phyloP scores from a whole-genome alignment of 1,140 invertebrate genomes.

The Bradysia coprophila region DNA sequence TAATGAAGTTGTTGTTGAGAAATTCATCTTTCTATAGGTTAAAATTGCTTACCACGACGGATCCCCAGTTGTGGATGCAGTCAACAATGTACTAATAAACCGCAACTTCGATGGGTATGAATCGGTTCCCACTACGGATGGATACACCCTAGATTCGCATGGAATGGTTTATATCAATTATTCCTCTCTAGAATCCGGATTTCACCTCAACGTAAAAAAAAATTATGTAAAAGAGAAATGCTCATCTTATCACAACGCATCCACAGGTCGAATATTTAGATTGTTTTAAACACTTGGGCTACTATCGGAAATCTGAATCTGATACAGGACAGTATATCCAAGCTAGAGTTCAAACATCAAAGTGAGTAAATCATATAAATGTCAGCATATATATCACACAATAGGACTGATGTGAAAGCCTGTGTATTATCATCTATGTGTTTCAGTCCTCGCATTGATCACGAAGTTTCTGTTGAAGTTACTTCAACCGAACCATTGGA shows the following conservation, averaged over 20 bases:
- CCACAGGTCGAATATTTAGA: slow-evolving; percentile 45
- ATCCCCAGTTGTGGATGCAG: slow-evolving; percentile 39
- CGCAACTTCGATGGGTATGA: slow-evolving; percentile 47
- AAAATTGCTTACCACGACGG: slow-evolving; percentile 61
- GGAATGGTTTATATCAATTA: slow-evolving; percentile 54
- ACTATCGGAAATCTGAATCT: slow-evolving; percentile 53
- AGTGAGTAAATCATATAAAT: slow-evolving; percentile 9
- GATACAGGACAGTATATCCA: slow-evolving; percentile 57
- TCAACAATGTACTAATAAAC: slow-evolving; percentile 39
- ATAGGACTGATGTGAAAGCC: no score
- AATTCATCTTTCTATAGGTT: slow-evolving; percentile 26
- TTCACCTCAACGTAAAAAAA: slow-evolving; percentile 15
- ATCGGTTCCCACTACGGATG: slow-evolving; percentile 36
- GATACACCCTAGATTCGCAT: slow-evolving; percentile 37
- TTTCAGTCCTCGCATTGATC: slow-evolving; percentile 43
- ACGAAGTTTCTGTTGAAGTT: slow-evolving; percentile 62
- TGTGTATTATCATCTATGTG: no score
- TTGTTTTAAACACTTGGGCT: slow-evolving; percentile 40
- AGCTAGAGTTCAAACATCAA: slow-evolving; percentile 45
- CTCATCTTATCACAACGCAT: slow-evolving; percentile 5
- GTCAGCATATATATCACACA: no score
- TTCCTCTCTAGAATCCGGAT: slow-evolving; percentile 36
- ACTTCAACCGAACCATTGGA: slow-evolving; percentile 63
- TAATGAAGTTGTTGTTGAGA: slow-evolving; percentile 1
- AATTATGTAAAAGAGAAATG: slow-evolving; percentile 1